phyloP scores from a whole-genome alignment of 1,140 invertebrate species.

The Drosophila obscura region DNA sequence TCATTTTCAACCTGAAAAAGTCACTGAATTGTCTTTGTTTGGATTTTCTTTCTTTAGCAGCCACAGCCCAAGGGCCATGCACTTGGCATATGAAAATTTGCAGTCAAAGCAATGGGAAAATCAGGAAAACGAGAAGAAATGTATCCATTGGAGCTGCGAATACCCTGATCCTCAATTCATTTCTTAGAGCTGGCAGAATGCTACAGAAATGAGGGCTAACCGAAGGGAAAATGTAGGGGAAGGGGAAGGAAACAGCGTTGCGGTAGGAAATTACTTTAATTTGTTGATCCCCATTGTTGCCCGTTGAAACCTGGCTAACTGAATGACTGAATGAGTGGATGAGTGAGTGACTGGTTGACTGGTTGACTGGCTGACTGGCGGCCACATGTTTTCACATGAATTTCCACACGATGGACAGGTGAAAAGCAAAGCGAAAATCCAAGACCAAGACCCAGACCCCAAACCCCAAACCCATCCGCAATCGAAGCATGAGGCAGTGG shows the following conservation, averaged over 20 bases:
- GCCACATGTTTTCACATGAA: constrained; percentile 81
- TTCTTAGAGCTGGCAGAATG: background rate
- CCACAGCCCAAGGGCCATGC: constrained; percentile 18
- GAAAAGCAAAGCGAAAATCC: constrained; percentile 70
- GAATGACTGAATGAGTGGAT: constrained; percentile 65
- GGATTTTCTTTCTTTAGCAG: constrained; percentile 34
- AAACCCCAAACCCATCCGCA: constrained; percentile 28
- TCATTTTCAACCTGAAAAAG: no score
- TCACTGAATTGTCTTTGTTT: background rate
- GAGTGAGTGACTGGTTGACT: constrained; percentile 43
- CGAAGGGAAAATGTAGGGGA: constrained; percentile 31
- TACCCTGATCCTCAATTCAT: constrained; percentile 2
- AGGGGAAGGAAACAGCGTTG: constrained; percentile 43
- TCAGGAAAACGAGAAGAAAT: constrained; percentile 15
- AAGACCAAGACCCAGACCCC: constrained; percentile 40
- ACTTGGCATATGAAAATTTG: constrained; percentile 68
- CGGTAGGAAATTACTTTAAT: constrained; percentile 82
- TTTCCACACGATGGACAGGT: constrained; percentile 80
- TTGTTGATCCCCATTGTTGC: constrained; percentile 68
- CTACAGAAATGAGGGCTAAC: constrained; percentile 26
- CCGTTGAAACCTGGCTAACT: constrained; percentile 71
- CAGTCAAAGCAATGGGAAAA: constrained; percentile 60
- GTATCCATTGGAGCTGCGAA: background rate
- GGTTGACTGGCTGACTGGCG: constrained; percentile 63
- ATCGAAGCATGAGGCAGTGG: constrained; percentile 19